These are phyloP conservation scores for Tenrec ecaudatus DNA, from an alignment of 2,113 vertebrate species.

Conservation along the genomic window DNA sequence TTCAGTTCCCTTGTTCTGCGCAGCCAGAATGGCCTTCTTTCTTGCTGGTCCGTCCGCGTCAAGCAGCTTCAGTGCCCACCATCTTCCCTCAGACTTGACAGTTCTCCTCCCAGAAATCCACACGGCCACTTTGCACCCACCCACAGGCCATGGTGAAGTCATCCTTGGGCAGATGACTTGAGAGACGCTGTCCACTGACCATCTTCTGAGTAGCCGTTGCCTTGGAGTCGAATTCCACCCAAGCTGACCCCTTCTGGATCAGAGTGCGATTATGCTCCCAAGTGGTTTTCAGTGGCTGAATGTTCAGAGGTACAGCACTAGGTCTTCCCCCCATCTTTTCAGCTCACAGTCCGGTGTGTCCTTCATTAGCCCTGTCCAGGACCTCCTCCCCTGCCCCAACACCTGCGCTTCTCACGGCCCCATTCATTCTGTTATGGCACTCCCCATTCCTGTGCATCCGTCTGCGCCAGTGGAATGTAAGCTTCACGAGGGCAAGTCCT, in stretches of 20 bases:
- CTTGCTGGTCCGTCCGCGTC: background rate
- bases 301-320: too few relatives aligned
- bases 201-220: background rate
- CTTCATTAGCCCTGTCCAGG: too few relatives aligned
- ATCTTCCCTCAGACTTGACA: background rate
- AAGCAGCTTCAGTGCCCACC: background rate
- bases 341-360: too few relatives aligned
- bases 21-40: background rate
- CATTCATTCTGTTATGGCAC: too few relatives aligned
- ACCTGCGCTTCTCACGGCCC: too few relatives aligned
- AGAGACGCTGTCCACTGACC: background rate
- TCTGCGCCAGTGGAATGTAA: too few relatives aligned
- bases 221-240: background rate
- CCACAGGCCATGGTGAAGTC: background rate
- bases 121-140: background rate
- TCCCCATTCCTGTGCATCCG: too few relatives aligned
- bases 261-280: background rate
- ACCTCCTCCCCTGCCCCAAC: too few relatives aligned
- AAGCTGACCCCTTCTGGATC: background rate
- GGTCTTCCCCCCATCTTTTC: too few relatives aligned
- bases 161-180: background rate
- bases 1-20: background rate
- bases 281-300: too few relatives aligned
- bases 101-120: background rate
- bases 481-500: too few relatives aligned